Conservation (phyloP, 2,113 vertebrate species). For the Ploceus nigricollis region DNA sequence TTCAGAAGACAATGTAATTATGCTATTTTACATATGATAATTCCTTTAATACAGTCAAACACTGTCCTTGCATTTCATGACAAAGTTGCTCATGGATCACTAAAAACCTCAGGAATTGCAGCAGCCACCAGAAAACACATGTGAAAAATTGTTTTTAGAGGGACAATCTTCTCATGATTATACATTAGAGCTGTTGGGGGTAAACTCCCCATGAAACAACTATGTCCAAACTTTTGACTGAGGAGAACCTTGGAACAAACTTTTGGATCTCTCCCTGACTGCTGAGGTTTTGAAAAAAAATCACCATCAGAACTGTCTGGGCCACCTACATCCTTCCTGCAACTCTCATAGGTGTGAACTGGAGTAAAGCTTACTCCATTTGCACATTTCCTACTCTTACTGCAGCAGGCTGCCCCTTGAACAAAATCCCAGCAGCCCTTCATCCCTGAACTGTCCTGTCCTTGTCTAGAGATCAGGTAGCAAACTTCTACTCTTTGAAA, state of each 20-base stretch:
- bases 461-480: neutral
- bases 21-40: neutral
- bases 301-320: neutral
- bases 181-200: neutral
- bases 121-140: neutral
- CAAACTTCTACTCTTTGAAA: neutral
- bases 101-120: neutral
- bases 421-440: neutral
- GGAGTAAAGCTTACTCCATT: neutral
- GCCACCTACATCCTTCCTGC: neutral
- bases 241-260: neutral
- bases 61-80: neutral
- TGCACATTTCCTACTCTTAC: neutral
- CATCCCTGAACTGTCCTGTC: neutral
- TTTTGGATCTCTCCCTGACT: neutral
- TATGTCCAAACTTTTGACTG: neutral
- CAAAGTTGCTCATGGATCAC: neutral
- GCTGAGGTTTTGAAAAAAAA: neutral
- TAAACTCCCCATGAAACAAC: neutral
- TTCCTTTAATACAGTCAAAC: neutral
- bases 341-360: neutral
- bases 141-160: neutral
- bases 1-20: neutral
- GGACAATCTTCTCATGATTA: neutral
- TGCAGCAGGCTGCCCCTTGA: neutral